phyloP scores from a whole-genome alignment of 2,113 vertebrate species.

The Alosa alosa region DNA sequence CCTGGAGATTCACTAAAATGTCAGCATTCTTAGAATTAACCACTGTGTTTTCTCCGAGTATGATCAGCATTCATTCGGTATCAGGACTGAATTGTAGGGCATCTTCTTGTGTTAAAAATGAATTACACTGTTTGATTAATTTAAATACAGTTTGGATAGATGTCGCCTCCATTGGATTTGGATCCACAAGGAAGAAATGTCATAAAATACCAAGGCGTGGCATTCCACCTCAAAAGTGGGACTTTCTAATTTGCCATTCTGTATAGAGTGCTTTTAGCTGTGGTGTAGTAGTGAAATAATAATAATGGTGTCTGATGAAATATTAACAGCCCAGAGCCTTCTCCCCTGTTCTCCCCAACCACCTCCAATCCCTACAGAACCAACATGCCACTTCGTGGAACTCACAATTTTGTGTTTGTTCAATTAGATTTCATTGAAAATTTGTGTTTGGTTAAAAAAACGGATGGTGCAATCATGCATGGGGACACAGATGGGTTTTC shows the following conservation, averaged over 20 bases:
- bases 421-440: background rate
- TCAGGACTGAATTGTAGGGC: background rate
- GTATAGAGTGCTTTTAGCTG: constrained; percentile 13
- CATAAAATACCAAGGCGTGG: background rate
- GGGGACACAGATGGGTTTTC: background rate
- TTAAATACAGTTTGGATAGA: background rate
- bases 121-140: background rate
- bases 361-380: background rate
- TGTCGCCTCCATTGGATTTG: background rate
- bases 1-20: background rate
- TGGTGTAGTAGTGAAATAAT: constrained; percentile 27
- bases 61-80: background rate
- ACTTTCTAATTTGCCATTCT: constrained; percentile 14
- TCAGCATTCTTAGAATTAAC: background rate
- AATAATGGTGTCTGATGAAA: constrained; percentile 23
- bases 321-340: constrained; percentile 14
- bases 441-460: background rate
- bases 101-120: background rate
- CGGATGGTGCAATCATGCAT: background rate
- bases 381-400: background rate
- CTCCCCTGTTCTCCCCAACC: background rate
- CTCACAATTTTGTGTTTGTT: constrained; percentile 5
- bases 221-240: constrained; percentile 10
- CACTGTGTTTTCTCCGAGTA: background rate
- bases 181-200: background rate